Percentiles rank a stretch among this genome's conserved stretches.
Conservation (phyloP, 2,797 vertebrate genomes). For the Melopsittacus undulatus region DNA sequence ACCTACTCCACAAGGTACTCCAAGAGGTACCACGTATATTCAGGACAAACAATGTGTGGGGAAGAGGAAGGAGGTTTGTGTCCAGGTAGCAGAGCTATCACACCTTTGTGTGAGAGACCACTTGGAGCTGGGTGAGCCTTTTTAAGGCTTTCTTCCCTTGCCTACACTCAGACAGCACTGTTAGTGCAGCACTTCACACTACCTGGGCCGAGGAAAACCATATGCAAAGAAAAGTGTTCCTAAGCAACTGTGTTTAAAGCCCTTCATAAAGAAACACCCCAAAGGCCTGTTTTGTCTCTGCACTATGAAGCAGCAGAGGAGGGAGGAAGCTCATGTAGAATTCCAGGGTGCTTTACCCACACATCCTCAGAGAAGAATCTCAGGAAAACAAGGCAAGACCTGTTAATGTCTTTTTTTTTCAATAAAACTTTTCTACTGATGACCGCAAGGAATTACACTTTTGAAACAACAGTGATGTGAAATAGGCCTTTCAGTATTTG, state of each 20-base stretch:
- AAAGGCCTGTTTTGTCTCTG: neutral
- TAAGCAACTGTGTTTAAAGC: neutral
- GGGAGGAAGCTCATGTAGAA: neutral
- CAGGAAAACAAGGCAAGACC: neutral
- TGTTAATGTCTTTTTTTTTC: neutral
- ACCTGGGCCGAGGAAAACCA: neutral
- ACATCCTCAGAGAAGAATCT: neutral
- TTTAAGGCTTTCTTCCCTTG: neutral
- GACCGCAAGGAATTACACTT: neutral
- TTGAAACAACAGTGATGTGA: neutral
- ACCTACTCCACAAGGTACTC: neutral
- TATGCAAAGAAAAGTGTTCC: neutral
- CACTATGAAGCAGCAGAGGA: neutral
- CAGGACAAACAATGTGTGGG: neutral
- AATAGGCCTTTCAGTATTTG: neutral
- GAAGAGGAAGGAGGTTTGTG: neutral
- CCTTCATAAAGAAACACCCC: neutral
- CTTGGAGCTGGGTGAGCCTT: neutral
- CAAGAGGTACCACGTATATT: rapidly evolving
- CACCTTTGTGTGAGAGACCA: neutral
- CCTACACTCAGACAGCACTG: rapidly evolving
- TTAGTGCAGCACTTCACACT: neutral
- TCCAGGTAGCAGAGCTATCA: neutral
- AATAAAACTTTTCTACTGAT: neutral
- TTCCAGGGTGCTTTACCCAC: neutral